phyloP scores from a whole-genome alignment of 2,888 invertebrate species.

The Sipunculus nudus region DNA sequence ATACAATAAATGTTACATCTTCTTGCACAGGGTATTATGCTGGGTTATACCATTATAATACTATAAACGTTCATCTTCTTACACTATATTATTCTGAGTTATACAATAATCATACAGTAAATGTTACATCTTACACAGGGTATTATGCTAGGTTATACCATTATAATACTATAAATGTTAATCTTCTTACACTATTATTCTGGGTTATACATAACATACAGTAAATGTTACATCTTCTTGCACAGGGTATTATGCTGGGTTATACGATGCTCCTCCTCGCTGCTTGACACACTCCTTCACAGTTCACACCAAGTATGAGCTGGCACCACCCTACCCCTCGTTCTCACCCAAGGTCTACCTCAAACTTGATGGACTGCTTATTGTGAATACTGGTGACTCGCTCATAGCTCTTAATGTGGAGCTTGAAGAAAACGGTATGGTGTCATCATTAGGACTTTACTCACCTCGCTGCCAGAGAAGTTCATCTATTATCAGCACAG shows the following conservation, averaged over 20 bases:
- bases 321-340: slow-evolving; percentile 72
- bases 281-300: slow-evolving; percentile 91
- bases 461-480: slow-evolving; percentile 35
- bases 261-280: slow-evolving; percentile 26
- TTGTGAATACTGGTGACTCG: slow-evolving; percentile 84
- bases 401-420: slow-evolving; percentile 80
- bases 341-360: slow-evolving; percentile 71
- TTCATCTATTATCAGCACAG: slow-evolving; percentile 32
- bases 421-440: slow-evolving; percentile 65
- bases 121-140: no score
- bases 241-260: background rate
- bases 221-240: no score
- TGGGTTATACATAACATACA: no score
- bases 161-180: no score
- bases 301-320: slow-evolving; percentile 89
- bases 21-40: no score
- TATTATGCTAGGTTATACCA: no score
- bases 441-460: slow-evolving; percentile 30
- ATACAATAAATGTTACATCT: no score
- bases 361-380: slow-evolving; percentile 72
- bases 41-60: no score
- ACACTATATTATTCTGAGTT: no score
- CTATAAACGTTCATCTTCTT: no score
- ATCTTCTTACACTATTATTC: no score
- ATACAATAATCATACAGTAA: no score